Conservation (phyloP, 2,113 vertebrate genomes). For the Loxodonta africana region DNA sequence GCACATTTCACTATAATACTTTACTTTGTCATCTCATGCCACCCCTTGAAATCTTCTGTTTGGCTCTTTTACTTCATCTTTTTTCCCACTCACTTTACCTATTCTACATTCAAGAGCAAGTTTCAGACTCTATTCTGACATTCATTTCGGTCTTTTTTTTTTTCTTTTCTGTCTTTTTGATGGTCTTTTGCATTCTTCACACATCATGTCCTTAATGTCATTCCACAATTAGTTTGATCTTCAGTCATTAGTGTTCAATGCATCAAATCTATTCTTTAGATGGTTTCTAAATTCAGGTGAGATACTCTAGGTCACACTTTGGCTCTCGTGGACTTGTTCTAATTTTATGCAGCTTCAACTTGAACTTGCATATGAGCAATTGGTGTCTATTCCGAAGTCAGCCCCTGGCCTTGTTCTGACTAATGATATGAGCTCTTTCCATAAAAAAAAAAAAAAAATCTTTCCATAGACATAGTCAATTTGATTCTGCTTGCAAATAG, state of each 20-base stretch:
- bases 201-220: not conserved
- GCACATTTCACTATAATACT: not conserved
- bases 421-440: not conserved
- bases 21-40: not conserved
- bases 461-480: not conserved
- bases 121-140: not conserved
- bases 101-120: not conserved
- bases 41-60: not conserved
- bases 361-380: not conserved
- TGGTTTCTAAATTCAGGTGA: not conserved
- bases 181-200: not conserved
- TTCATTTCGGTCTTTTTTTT: not conserved
- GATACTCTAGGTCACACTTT: not conserved
- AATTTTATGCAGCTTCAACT: not conserved
- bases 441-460: no score
- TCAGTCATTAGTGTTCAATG: not conserved
- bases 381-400: not conserved
- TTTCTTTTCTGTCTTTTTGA: not conserved
- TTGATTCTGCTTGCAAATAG: slow-evolving; percentile 45
- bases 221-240: not conserved
- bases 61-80: not conserved
- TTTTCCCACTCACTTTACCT: not conserved
- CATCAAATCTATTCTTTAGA: not conserved
- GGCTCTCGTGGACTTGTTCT: not conserved
- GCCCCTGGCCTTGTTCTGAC: not conserved